phyloP scores from a whole-genome alignment of 1,140 invertebrate species.

The Drosophila yakuba region DNA sequence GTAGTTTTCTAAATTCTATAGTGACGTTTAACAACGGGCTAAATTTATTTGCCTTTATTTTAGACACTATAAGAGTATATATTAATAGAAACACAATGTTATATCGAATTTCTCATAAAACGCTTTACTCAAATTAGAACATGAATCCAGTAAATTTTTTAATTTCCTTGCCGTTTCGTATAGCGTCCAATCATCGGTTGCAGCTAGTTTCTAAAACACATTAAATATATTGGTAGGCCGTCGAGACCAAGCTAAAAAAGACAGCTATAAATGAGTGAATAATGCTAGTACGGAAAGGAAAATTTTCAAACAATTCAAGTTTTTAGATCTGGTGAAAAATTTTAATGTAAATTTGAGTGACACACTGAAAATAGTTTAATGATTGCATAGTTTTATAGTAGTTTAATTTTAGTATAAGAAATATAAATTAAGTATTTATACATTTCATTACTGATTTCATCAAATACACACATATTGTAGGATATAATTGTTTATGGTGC shows the following conservation, averaged over 20 bases:
- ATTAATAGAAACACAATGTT: background rate
- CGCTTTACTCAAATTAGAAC: background rate
- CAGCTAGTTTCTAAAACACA: background rate
- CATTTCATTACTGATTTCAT: constrained; percentile 84
- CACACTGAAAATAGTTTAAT: constrained; percentile 53
- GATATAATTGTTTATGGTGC: constrained; percentile 90
- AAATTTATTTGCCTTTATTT: background rate
- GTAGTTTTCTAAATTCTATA: background rate
- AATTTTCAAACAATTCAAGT: constrained; percentile 2
- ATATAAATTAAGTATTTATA: constrained; percentile 84
- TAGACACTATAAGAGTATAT: background rate
- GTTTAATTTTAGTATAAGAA: constrained; percentile 81
- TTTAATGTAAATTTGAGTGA: constrained; percentile 34
- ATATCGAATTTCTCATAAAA: background rate
- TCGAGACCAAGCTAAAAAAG: background rate
- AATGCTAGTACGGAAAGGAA: background rate
- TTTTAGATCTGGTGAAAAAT: constrained; percentile 1
- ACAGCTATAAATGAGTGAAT: background rate
- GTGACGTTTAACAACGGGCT: too few species aligned
- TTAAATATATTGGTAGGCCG: background rate
- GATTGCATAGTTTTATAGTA: constrained; percentile 74
- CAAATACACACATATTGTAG: constrained; percentile 82
- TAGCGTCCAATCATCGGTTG: background rate
- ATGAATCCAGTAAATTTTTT: background rate
- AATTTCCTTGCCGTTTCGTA: background rate